Conservation (phyloP, 2,888 invertebrate genomes). For the Sinotaia quadrata region DNA sequence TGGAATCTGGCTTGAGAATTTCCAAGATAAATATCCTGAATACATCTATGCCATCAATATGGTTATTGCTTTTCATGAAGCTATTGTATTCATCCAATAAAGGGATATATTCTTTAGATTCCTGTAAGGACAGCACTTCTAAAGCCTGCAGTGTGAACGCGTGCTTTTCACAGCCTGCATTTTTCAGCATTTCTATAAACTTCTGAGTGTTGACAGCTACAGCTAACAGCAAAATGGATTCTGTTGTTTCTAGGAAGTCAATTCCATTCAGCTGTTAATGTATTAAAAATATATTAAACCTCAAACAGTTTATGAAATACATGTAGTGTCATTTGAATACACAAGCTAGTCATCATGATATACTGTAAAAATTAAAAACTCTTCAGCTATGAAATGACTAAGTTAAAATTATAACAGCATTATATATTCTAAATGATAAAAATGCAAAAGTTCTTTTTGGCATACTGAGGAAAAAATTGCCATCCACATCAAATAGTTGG, state of each 20-base stretch:
- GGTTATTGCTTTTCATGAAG: constrained; percentile 19
- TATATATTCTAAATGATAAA: too few species aligned
- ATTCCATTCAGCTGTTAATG: neutral
- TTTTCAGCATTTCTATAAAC: neutral
- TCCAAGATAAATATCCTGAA: constrained; percentile 6
- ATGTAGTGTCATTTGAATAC: neutral
- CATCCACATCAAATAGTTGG: too few species aligned
- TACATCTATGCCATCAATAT: constrained; percentile 23
- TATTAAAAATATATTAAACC: neutral
- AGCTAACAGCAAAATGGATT: too few species aligned
- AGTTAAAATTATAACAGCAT: too few species aligned
- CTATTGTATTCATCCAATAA: neutral
- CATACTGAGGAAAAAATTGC: too few species aligned
- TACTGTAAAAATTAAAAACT: too few species aligned
- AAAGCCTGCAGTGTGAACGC: neutral
- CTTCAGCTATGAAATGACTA: too few species aligned
- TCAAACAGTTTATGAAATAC: neutral
- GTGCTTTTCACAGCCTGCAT: neutral
- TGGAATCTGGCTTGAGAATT: constrained; percentile 2
- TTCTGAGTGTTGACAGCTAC: neutral
- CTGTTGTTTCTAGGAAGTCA: too few species aligned
- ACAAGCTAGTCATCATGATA: too few species aligned
- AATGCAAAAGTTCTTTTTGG: too few species aligned
- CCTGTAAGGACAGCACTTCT: neutral
- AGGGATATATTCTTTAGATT: neutral